phyloP scores from a whole-genome alignment of 2,797 vertebrate species.

The Paguma larvata region DNA sequence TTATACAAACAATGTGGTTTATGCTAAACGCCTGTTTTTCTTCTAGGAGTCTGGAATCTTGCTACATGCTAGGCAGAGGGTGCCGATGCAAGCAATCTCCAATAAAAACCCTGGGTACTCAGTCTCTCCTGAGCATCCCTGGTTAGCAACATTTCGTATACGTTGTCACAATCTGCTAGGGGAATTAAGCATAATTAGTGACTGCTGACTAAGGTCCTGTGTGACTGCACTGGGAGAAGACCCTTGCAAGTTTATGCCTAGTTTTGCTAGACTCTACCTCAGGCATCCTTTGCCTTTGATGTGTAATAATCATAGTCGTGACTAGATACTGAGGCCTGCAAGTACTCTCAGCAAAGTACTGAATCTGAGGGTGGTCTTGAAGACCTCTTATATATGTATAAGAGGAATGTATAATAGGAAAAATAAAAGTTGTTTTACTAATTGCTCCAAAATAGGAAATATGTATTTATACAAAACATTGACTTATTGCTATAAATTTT shows the following conservation, averaged over 20 bases:
- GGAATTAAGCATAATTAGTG: neutral
- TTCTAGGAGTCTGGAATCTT: slow-evolving; percentile 2
- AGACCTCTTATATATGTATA: neutral
- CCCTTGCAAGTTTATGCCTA: neutral
- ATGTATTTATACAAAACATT: neutral
- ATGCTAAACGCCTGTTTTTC: neutral
- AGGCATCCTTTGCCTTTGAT: neutral
- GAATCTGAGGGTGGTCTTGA: neutral
- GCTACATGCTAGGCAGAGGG: neutral
- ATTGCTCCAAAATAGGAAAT: slow-evolving; percentile 59
- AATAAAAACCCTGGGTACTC: neutral
- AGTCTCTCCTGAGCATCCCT: neutral
- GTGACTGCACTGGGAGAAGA: neutral
- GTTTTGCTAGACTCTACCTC: neutral
- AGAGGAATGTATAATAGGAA: neutral
- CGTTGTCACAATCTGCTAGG: neutral
- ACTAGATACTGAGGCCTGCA: neutral
- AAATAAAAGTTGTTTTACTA: slow-evolving; percentile 31
- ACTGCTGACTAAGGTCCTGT: neutral
- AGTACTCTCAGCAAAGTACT: neutral
- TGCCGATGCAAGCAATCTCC: neutral
- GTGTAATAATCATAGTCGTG: neutral
- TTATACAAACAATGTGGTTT: neutral
- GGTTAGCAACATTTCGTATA: neutral
- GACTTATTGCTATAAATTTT: neutral